Evolutionary conservation across 2,113 vertebrate genomes (phyloP).

Genomic region (Sinocyclocheilus anophthalmus): DNA sequence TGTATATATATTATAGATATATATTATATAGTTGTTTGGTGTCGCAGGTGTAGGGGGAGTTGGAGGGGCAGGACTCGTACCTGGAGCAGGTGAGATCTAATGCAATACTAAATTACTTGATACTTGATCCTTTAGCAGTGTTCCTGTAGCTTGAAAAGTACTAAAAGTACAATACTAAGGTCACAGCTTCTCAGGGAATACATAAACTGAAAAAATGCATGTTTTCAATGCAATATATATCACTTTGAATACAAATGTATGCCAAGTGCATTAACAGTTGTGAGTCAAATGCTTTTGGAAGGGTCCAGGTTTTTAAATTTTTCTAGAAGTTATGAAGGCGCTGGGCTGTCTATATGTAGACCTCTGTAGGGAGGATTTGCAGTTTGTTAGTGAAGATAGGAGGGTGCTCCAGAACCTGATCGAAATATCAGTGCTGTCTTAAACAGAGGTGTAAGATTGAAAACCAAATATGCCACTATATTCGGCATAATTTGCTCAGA

Average conservation of each 20-base stretch:
- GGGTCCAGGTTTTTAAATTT: background rate
- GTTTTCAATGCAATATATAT: background rate
- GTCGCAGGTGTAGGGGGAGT: conserved; percentile 38
- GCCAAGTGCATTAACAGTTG: background rate
- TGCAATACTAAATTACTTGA: background rate
- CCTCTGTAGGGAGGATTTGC: background rate
- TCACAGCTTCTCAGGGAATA: background rate
- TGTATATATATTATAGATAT: background rate
- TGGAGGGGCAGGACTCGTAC: conserved; percentile 52
- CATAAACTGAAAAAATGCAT: background rate
- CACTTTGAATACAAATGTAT: background rate
- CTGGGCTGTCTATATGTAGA: background rate
- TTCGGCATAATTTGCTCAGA: background rate
- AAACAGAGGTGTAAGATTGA: background rate
- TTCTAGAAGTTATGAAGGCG: background rate
- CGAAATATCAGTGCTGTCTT: background rate
- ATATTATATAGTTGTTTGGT: too few relatives aligned
- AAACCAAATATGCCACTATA: background rate
- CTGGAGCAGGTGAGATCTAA: conserved; percentile 58
- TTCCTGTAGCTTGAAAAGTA: background rate
- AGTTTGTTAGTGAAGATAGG: background rate
- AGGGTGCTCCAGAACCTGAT: background rate
- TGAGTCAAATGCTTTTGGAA: background rate
- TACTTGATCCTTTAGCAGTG: background rate
- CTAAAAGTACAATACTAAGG: background rate